Evolutionary conservation across 2,113 vertebrate genomes (phyloP), one percentile per base, ranked within the genome.

Genomic region (Rynchops niger): DNA sequence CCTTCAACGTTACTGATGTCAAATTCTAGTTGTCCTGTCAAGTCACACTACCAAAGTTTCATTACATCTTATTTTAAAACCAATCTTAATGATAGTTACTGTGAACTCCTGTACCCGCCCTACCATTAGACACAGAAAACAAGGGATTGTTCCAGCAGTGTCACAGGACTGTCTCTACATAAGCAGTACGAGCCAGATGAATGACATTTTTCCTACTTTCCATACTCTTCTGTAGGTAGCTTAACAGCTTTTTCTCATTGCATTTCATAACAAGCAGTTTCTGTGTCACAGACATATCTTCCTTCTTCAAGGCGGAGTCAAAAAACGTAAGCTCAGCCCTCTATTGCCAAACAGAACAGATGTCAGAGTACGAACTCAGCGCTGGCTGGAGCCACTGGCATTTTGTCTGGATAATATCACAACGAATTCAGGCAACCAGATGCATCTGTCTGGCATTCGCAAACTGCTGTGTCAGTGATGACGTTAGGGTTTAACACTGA

Each of bases 371-470:
- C 93, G 89, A 97, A 94, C 71, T 76, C 62, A 56, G 93, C 0
- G 1, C 74, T 95, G 93, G 91, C 93, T 95, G 88, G 6, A 95
- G 91, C 95, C 91, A 95, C 80, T 52, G 86, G 95, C 91, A 89
- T 93, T 96, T 96, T 95, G 92, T 95, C 96, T 95, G 94, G 91
- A 47, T 94, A 92, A 87, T 42, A 86, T 53, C 6, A 0, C 83
- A 85, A 29, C 34, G 70, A 94, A 93, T 96, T 95, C 62, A 88
- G 78, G 95, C 93, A 95, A 72, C 91, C 89, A 95, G 86, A 95
- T 93, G 88, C 61, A 74, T 70, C 21, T 72, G 87, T 36, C 93
- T 95, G 93, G 91, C 81, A 82, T 93, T 77, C 16, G 2, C 83
- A 65, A 91, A 93, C 70, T 73, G 89, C 86, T 89, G 81, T 77